A percentile compares a stretch with the other conserved stretches of the same genome.
phyloP scores from a whole-genome alignment of 2,113 vertebrate genomes.

The Colaptes auratus region DNA sequence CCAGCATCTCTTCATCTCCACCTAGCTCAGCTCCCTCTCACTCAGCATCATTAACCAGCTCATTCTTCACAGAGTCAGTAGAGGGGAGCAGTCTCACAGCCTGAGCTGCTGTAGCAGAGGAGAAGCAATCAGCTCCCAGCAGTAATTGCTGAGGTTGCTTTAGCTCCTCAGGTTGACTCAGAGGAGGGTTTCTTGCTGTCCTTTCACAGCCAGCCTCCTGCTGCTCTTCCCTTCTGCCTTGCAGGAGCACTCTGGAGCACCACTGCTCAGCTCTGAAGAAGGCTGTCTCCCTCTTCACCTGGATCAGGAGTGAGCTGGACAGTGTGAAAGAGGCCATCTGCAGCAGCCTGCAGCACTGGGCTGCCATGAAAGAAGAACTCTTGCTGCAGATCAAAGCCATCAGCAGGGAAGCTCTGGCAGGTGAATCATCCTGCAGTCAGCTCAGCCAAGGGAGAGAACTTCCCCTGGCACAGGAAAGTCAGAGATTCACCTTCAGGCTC shows the following conservation, averaged over 20 bases:
- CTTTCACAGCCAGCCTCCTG: not conserved
- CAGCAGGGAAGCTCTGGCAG: slow-evolving; percentile 71
- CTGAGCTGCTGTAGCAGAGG: too few species aligned
- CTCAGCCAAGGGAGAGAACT: not conserved
- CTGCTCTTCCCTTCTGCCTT: not conserved
- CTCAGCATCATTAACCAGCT: too few species aligned
- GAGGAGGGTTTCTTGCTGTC: not conserved
- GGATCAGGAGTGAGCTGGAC: slow-evolving; percentile 73
- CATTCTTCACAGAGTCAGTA: too few species aligned
- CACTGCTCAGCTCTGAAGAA: slow-evolving; percentile 74
- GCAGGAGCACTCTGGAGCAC: slow-evolving; percentile 72
- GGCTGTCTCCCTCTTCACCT: slow-evolving; percentile 71
- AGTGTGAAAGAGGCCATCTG: slow-evolving; percentile 76
- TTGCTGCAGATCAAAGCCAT: slow-evolving; percentile 71
- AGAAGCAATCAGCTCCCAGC: too few species aligned
- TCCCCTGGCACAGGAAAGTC: too few species aligned
- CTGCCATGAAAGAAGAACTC: slow-evolving; percentile 72
- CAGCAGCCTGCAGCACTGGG: slow-evolving; percentile 76
- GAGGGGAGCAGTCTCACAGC: too few species aligned
- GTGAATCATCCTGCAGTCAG: not conserved
- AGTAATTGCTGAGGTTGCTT: too few species aligned
- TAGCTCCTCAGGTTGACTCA: too few species aligned
- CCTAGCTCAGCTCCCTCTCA: too few species aligned
- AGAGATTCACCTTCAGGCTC: too few species aligned
- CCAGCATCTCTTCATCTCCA: too few species aligned